Evolutionary conservation across 2,888 invertebrate species (phyloP), one percentile per base, ranked within the genome.

Genomic region (Trichopoda pennipes): DNA sequence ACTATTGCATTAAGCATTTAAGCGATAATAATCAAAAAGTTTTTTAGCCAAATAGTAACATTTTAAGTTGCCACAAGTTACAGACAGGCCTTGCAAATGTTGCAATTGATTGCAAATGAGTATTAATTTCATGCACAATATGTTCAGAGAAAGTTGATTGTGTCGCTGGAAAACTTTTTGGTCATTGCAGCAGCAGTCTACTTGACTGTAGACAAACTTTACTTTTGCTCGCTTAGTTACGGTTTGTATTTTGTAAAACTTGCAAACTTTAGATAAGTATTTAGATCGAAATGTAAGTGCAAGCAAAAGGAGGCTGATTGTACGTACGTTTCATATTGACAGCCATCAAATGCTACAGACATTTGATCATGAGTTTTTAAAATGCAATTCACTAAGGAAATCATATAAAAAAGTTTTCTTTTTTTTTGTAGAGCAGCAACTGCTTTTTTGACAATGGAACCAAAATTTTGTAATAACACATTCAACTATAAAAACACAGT

Each of bases 91-190:
- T 32, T 66, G 19, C 69, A 74, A 79, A 73, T 68, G 61, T 61
- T 79, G 79, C 61, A 73, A 78, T 78, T 78, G 81, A 75, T 82
- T 78, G 78, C 75, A 78, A 82, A 79, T 78, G 75, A 78, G 81
- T 55, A 60, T 66, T 72, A 70, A 75, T 82, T 78, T 70, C 78
- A 75, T 60, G 78, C 70, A 75, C 69, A 81, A 82, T 70, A 72
- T 81, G 72, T 56, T 73, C 14, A 12, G 28, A 3, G 35, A 73
- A 73, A 64, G 64, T 72, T 69, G 19, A 14, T 63, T 63, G 47
- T 49, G 10, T 28, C n/a, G 56, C n/a, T 51, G 21, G 14, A 16
- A 53, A 76, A 73, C 55, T 73, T 73, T 73, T 19, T 69, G 68
- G 47, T 69, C 77, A 77, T 32, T 77, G 17, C 21, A 38, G 49